Evolutionary conservation across 1,140 invertebrate genomes (phyloP).

Genomic region (Sinonovacula constricta): DNA sequence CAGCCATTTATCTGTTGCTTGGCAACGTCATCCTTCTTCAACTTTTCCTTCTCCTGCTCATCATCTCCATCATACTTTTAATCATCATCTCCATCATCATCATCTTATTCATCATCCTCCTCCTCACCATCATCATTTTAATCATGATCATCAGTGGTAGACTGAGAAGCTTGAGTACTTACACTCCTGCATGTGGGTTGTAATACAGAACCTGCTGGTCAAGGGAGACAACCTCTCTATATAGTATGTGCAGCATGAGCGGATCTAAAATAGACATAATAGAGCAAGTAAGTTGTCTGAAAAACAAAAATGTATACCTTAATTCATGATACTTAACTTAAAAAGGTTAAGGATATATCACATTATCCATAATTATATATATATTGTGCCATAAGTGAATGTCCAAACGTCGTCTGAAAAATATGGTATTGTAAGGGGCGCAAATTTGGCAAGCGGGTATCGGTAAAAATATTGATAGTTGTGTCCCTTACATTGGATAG

Average conservation of each 20-base stretch:
- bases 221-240: conserved; percentile 70
- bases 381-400: too few species aligned
- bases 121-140: background rate
- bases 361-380: too few species aligned
- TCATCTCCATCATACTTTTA: background rate
- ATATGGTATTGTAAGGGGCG: too few species aligned
- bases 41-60: background rate
- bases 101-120: background rate
- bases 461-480: too few species aligned
- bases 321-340: too few species aligned
- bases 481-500: too few species aligned
- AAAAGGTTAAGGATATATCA: too few species aligned
- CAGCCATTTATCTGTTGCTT: background rate
- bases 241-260: conserved; percentile 71
- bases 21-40: background rate
- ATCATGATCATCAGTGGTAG: background rate
- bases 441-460: too few species aligned
- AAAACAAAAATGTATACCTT: too few species aligned
- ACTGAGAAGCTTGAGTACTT: conserved; percentile 49
- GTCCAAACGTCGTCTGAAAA: too few species aligned
- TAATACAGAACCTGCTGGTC: conserved; percentile 79
- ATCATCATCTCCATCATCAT: background rate
- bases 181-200: conserved; percentile 80
- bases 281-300: too few species aligned
- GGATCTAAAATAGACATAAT: too few species aligned